phyloP scores from a whole-genome alignment of 2,113 vertebrate genomes.

The Saimiri boliviensis region DNA sequence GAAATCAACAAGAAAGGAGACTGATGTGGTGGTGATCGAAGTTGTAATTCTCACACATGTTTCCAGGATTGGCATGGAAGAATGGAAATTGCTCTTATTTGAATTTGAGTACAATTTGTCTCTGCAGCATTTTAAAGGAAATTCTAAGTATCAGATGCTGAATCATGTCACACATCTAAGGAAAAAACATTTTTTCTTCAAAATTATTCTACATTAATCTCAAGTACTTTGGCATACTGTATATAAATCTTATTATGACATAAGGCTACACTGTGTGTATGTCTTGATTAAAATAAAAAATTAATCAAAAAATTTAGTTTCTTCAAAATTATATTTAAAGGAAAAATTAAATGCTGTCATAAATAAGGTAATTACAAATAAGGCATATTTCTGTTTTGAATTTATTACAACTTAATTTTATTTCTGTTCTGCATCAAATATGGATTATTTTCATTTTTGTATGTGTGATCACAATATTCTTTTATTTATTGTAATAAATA shows the following conservation, averaged over 20 bases:
- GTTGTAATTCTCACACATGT: not conserved
- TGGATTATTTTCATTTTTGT: not conserved
- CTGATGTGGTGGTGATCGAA: not conserved
- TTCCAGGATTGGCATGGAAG: not conserved
- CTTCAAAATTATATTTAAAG: constrained; percentile 1
- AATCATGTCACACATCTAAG: not conserved
- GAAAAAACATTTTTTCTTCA: not conserved
- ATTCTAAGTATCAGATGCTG: not conserved
- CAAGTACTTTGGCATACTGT: not conserved
- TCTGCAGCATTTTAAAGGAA: not conserved
- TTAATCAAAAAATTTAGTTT: not conserved
- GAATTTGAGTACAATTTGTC: not conserved
- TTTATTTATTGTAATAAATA: not conserved
- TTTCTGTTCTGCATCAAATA: not conserved
- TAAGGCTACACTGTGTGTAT: not conserved
- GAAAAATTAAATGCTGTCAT: not conserved
- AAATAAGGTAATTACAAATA: constrained; percentile 11
- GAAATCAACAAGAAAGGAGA: not conserved
- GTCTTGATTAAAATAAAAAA: not conserved
- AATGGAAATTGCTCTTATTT: not conserved
- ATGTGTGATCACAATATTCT: not conserved
- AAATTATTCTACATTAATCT: not conserved
- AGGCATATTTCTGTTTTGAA: not conserved
- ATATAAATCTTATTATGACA: not conserved
- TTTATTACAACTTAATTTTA: not conserved